Evolutionary conservation across 64 coral and sea anemone genomes (phyloP).

Genomic region (Montipora foliosa): DNA sequence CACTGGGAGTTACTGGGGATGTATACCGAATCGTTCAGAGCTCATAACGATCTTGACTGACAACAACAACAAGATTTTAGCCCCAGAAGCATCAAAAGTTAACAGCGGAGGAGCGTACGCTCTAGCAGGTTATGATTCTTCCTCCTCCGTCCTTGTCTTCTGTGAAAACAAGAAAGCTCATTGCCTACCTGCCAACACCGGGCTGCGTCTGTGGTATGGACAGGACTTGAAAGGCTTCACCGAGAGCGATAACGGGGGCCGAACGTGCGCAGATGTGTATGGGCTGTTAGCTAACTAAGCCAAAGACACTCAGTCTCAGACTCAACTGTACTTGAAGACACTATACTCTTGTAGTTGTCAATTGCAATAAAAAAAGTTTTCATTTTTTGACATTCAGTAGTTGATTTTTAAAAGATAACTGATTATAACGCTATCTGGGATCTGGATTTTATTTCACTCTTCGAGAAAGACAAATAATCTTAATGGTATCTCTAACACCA

Average conservation of each 20-base stretch:
- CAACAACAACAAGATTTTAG: constrained; percentile 1
- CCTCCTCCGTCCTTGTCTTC: constrained; percentile 4
- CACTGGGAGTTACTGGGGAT: constrained; percentile 13
- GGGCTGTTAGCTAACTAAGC: no score
- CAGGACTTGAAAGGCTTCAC: constrained; percentile 10
- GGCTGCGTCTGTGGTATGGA: constrained; percentile 22
- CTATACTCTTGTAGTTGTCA: background rate
- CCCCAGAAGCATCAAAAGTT: background rate
- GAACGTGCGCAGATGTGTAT: background rate
- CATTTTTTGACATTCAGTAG: no score
- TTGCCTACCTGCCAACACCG: background rate
- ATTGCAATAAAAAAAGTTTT: no score
- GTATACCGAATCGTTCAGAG: background rate
- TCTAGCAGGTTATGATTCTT: background rate
- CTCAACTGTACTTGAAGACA: background rate
- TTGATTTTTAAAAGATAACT: no score
- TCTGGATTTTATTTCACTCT: no score
- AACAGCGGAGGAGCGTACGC: background rate
- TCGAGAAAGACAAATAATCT: no score
- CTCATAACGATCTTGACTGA: background rate
- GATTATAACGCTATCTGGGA: no score
- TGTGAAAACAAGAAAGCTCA: background rate
- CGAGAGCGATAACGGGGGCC: constrained; percentile 2
- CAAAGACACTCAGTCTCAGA: no score
- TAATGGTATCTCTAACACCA: no score